A percentile compares a stretch with the other conserved stretches of the same genome.
These are phyloP conservation scores for Drosophila aff. DNA, from an alignment of 1,140 invertebrate species.

Conservation along the genomic window DNA sequence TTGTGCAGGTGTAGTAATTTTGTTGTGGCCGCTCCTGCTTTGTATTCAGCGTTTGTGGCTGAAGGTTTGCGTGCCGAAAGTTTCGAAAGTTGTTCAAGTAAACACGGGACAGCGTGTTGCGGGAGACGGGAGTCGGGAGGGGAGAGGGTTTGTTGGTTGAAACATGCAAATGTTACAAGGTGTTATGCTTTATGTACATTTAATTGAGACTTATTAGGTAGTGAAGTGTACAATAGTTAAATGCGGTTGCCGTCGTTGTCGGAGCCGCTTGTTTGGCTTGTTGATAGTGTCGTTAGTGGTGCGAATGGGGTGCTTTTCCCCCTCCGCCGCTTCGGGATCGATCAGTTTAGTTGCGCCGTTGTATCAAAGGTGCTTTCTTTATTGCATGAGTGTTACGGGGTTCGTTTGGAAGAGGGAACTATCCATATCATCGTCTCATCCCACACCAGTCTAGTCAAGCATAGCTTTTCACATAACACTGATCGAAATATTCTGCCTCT, in stretches of 20 bases:
- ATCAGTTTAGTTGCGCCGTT: slow-evolving; percentile 1
- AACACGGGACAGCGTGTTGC: slow-evolving; percentile 18
- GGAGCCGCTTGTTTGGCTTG: slow-evolving; percentile 52
- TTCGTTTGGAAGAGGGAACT: background rate
- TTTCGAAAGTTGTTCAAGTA: slow-evolving; percentile 59
- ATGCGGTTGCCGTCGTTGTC: slow-evolving; percentile 39
- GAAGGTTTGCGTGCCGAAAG: slow-evolving; percentile 73
- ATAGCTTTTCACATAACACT: background rate
- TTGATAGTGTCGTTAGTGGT: slow-evolving; percentile 72
- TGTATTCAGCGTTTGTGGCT: slow-evolving; percentile 47
- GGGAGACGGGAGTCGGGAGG: background rate
- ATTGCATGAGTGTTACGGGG: background rate
- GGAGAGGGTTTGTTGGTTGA: slow-evolving; percentile 22
- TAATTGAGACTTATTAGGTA: slow-evolving; percentile 82
- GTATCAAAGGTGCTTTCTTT: slow-evolving; percentile 7
- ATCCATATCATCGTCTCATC: background rate
- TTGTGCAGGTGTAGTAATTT: slow-evolving; percentile 56
- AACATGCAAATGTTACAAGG: slow-evolving; percentile 80
- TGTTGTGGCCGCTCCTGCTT: slow-evolving; percentile 52
- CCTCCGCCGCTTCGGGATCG: slow-evolving; percentile 1
- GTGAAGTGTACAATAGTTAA: slow-evolving; percentile 62
- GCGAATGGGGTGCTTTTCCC: slow-evolving; percentile 1
- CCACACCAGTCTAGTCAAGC: slow-evolving; percentile 20
- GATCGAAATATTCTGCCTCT: slow-evolving; percentile 2
- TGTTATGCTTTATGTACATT: slow-evolving; percentile 83